Base-by-base conservation (phyloP, 2,113 vertebrate genomes). In the Austrofundulus limnaeus region DNA sequence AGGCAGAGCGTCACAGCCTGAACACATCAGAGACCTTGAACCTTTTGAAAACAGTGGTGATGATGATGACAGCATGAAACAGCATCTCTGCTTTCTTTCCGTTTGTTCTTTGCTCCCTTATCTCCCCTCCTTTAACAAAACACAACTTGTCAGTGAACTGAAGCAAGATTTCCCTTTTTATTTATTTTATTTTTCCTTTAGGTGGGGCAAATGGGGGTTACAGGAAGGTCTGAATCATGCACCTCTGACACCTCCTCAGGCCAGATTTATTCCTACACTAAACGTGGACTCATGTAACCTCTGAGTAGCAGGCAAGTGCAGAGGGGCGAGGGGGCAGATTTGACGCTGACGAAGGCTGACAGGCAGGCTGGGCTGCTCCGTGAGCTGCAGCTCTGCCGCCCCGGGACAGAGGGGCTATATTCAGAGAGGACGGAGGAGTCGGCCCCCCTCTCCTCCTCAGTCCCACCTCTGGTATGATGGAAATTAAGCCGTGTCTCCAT, bases 401-500 rank as follows among this genome's bases (percentile, higher is more conserved):
- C 73, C 63, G 31, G 64, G 71, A 80, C 80, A 48, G 45, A 21
- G 53, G 66, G 60, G 43, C 60, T 37, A 43, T 37, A 70, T 63
- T 48, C 56, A 28, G 28, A 51, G 42, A 55, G 51, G 58, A 49
- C 39, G 48, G 71, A 52, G 58, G 58, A 61, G 52, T 43, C 25
- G 25, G 43, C 51, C 68, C 20, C 56, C 20, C 20, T 48, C 59
- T 48, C 45, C 43, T 52, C 41, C 43, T 37, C 31, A 38, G 54
- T 69, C 62, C 49, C 52, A 63, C 57, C 51, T 60, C 75, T 71
- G 74, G 81, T 82, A 80, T 87, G 78, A 80, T 82, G 84, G 80
- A 91, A 91, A 92, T 91, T 77, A 89, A 79, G 79, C 65, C 74
- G 71, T 11, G 53, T 84, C 81, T 87, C 80, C 65, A 83, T 89